Percentiles rank a stretch among this genome's conserved stretches.
phyloP scores from a whole-genome alignment of 2,888 invertebrate species.

The Ellobium chinense region DNA sequence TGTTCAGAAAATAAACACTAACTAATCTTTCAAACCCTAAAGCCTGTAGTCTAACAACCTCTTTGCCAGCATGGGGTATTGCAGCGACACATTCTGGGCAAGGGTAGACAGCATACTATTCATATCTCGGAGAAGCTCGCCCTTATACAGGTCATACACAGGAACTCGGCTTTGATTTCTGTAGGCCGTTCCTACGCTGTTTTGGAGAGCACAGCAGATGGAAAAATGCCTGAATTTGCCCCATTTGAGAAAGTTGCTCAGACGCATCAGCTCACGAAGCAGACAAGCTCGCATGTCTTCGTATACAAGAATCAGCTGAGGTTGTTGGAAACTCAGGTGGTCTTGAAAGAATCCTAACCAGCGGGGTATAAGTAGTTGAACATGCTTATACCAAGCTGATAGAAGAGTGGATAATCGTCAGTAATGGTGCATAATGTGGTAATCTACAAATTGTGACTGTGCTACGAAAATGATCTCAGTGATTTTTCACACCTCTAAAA shows the following conservation, averaged over 20 bases:
- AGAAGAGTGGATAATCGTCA: no score
- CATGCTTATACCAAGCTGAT: no score
- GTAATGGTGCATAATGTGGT: no score
- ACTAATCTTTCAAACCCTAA: no score
- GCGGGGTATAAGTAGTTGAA: no score
- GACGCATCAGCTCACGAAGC: neutral
- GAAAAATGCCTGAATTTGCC: neutral
- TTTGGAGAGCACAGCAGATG: slow-evolving; percentile 1
- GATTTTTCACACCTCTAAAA: no score
- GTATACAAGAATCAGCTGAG: neutral
- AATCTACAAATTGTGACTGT: no score
- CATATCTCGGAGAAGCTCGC: neutral
- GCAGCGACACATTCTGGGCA: neutral
- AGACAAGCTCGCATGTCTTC: neutral
- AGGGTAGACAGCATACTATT: neutral
- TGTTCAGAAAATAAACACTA: no score
- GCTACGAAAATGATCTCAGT: no score
- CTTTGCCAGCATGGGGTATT: neutral
- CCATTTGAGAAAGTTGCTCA: neutral
- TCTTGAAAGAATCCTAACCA: neutral
- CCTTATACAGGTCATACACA: neutral
- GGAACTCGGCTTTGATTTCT: neutral
- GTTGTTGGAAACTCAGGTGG: neutral
- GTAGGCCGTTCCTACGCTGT: neutral
- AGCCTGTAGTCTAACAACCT: neutral